Percentiles rank a stretch among this genome's conserved stretches.
Conservation (phyloP, 2,113 vertebrate species). For the Coptodon bakossiorum region DNA sequence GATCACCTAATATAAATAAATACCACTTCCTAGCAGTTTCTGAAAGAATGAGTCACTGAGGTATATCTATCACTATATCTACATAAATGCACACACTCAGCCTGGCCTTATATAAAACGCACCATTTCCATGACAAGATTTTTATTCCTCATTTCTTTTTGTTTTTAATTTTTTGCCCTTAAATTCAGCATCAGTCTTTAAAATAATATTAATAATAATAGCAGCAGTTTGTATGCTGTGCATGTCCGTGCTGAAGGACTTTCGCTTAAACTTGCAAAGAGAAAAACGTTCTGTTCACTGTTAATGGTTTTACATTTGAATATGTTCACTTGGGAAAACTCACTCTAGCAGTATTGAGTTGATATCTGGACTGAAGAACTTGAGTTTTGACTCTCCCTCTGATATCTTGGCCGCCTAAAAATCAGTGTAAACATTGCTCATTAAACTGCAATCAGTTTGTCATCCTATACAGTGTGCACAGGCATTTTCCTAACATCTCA, state of each 20-base stretch:
- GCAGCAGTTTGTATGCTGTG: neutral
- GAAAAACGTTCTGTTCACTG: neutral
- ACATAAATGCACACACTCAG: neutral
- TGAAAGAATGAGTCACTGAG: neutral
- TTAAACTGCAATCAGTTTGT: neutral
- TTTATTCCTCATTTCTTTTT: neutral
- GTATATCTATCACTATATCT: neutral
- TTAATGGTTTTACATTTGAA: neutral
- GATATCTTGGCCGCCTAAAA: slow-evolving; percentile 79
- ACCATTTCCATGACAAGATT: neutral
- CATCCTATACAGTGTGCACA: neutral
- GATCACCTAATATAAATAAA: neutral
- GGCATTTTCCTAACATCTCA: slow-evolving; percentile 29
- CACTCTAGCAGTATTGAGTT: slow-evolving; percentile 88
- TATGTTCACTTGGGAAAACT: slow-evolving; percentile 55
- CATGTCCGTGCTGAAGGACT: neutral
- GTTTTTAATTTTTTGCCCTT: neutral
- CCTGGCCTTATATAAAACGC: neutral
- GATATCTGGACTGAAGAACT: slow-evolving; percentile 87
- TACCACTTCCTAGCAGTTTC: neutral
- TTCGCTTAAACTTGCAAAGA: neutral
- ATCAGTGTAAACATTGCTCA: neutral
- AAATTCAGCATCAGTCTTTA: neutral
- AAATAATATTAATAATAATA: neutral
- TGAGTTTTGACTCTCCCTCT: slow-evolving; percentile 84